Conservation (phyloP, 2,797 vertebrate species). For the Huso huso region DNA sequence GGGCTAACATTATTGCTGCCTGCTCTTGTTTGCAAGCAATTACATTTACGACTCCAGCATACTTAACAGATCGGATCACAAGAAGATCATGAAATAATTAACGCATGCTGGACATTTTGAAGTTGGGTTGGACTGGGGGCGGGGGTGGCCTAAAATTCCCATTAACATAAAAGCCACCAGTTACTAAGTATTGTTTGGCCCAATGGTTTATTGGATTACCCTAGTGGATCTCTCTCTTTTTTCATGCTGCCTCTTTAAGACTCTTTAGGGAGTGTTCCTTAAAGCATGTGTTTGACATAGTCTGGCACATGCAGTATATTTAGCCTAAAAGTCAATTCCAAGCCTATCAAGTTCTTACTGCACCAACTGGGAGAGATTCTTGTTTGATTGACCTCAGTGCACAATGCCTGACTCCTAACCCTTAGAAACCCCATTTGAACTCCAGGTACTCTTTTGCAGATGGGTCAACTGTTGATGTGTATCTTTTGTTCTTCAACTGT, state of each 20-base stretch:
- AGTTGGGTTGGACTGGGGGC: neutral
- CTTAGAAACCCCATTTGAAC: no score
- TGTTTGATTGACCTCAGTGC: no score
- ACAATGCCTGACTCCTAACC: no score
- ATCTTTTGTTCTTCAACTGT: no score
- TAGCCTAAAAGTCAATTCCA: conserved; percentile 1
- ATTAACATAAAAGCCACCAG: conserved; percentile 19
- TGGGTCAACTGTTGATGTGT: no score
- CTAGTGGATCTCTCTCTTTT: neutral
- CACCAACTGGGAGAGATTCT: neutral
- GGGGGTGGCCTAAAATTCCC: neutral
- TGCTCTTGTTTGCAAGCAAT: conserved; percentile 13
- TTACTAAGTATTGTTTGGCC: neutral
- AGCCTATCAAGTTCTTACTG: conserved; percentile 6
- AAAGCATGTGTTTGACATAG: conserved; percentile 5
- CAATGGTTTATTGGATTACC: conserved; percentile 5
- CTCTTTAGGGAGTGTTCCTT: neutral
- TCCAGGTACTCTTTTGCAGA: no score
- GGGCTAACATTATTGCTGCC: neutral
- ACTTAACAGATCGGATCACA: conserved; percentile 12
- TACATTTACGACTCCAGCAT: conserved; percentile 20
- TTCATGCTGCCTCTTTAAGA: neutral
- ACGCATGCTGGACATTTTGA: conserved; percentile 13
- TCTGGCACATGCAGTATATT: conserved; percentile 1
- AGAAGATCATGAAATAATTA: conserved; percentile 14